Evolutionary conservation across 2,113 vertebrate genomes (phyloP).

Genomic region (Muntiacus reevesi): DNA sequence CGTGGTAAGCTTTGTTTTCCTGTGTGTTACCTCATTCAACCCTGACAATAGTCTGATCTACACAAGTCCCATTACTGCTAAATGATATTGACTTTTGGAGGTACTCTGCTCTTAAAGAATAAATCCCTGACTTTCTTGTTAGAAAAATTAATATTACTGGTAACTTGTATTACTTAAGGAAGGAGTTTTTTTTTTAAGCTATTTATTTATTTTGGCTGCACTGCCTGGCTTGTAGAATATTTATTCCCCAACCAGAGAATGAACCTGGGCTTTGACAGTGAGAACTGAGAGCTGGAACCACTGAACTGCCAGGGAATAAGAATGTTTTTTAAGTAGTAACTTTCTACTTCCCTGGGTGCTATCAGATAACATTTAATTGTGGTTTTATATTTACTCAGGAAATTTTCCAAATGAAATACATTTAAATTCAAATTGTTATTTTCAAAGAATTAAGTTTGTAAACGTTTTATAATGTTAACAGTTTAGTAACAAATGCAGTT

Average conservation of each 20-base stretch:
- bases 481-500: background rate
- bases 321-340: background rate
- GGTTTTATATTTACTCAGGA: background rate
- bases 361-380: background rate
- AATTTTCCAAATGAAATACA: background rate
- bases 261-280: background rate
- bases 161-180: background rate
- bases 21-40: background rate
- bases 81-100: background rate
- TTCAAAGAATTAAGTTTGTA: constrained; percentile 6
- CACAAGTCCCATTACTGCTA: background rate
- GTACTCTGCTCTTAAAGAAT: background rate
- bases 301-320: background rate
- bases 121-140: background rate
- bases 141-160: background rate
- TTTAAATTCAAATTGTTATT: background rate
- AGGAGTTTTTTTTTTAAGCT: background rate
- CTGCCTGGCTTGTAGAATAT: background rate
- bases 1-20: background rate
- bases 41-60: background rate
- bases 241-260: background rate
- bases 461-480: background rate
- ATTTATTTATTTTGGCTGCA: background rate
- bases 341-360: background rate
- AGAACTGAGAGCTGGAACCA: background rate